Conservation (phyloP, 53 echinoderm and acorn worm genomes). For the Holothuria scabra region DNA sequence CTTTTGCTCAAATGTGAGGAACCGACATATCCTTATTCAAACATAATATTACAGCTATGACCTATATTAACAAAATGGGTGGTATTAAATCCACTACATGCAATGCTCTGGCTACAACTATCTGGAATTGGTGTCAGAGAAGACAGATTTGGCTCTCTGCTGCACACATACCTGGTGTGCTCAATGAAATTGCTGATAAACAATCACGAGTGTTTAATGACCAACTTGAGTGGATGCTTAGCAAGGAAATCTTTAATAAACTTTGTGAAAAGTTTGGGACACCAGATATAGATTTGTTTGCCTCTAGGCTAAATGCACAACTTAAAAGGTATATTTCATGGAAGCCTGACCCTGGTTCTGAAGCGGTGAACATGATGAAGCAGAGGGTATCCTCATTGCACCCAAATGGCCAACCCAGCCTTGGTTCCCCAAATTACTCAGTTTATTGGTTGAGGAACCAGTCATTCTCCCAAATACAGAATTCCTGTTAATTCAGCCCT, state of each 20-base stretch:
- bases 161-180: slow-evolving; percentile 59
- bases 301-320: slow-evolving; percentile 59
- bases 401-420: slow-evolving; percentile 68
- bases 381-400: slow-evolving; percentile 51
- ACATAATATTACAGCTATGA: slow-evolving; percentile 66
- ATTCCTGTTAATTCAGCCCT: slow-evolving; percentile 36
- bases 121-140: slow-evolving; percentile 65
- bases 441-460: slow-evolving; percentile 49
- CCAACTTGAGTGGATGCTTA: slow-evolving; percentile 66
- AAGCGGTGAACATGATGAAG: slow-evolving; percentile 44
- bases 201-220: slow-evolving; percentile 56
- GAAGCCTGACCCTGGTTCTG: slow-evolving; percentile 66
- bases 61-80: slow-evolving; percentile 71
- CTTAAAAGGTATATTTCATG: slow-evolving; percentile 58
- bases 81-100: slow-evolving; percentile 46
- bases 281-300: slow-evolving; percentile 67
- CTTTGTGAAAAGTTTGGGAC: neutral
- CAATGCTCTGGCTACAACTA: slow-evolving; percentile 29
- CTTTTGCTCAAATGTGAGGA: slow-evolving; percentile 43
- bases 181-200: slow-evolving; percentile 55
- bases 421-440: slow-evolving; percentile 56
- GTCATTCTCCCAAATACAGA: slow-evolving; percentile 39
- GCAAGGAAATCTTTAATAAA: slow-evolving; percentile 33
- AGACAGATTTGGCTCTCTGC: slow-evolving; percentile 64
- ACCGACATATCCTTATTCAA: slow-evolving; percentile 53